These are phyloP conservation scores for Proisotoma minuta DNA, from an alignment of 2,888 invertebrate species.

Conservation along the genomic window DNA sequence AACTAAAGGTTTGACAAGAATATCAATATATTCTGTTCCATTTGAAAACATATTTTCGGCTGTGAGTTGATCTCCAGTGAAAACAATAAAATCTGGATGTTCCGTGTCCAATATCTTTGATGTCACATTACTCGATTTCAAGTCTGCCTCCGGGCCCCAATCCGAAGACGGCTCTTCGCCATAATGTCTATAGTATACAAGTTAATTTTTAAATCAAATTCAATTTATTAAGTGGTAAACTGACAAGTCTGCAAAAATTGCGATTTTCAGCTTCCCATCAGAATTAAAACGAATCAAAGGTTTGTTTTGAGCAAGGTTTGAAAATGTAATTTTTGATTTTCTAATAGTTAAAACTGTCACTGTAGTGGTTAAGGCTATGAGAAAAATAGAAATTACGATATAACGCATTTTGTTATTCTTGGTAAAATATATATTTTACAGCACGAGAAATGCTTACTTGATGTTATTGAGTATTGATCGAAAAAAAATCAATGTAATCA, in stretches of 20 bases:
- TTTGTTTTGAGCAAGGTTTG: neutral
- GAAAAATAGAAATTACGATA: too few species aligned
- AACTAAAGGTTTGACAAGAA: slow-evolving; percentile 27
- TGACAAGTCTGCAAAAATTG: slow-evolving; percentile 9
- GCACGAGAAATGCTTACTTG: neutral
- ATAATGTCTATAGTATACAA: neutral
- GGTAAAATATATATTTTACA: neutral
- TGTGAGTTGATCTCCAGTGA: slow-evolving; percentile 36
- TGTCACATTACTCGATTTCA: slow-evolving; percentile 22
- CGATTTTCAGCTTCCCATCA: slow-evolving; percentile 3
- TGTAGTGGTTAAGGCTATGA: too few species aligned
- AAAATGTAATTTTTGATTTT: neutral
- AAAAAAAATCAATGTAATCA: too few species aligned
- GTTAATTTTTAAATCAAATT: neutral
- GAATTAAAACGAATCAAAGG: neutral
- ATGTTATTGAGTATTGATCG: too few species aligned
- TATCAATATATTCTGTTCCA: slow-evolving; percentile 29
- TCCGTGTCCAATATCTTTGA: slow-evolving; percentile 23
- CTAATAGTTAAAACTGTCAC: too few species aligned
- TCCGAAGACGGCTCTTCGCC: neutral
- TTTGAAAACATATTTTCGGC: slow-evolving; percentile 35
- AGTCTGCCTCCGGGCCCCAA: neutral
- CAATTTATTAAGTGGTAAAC: neutral
- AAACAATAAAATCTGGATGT: slow-evolving; percentile 28
- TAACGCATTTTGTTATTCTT: neutral